These are phyloP conservation scores for Drosophila takahashii DNA, from an alignment of 1,140 invertebrate species.

Conservation along the genomic window DNA sequence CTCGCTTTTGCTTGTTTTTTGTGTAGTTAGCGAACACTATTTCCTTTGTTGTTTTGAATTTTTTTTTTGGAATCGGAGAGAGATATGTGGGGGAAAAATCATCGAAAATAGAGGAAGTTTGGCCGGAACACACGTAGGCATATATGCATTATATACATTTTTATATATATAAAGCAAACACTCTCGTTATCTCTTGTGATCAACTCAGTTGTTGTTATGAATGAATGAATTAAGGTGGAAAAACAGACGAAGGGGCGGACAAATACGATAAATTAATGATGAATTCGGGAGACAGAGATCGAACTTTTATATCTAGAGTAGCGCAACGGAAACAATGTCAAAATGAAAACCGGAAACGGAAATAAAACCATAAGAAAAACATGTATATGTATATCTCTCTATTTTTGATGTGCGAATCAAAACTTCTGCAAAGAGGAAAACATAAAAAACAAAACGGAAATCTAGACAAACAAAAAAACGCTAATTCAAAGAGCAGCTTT, in stretches of 20 bases:
- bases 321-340: constrained; percentile 39
- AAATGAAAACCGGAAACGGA: constrained; percentile 30
- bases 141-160: constrained; percentile 4
- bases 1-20: constrained; percentile 10
- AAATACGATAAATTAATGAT: constrained; percentile 22
- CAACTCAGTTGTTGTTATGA: constrained; percentile 81
- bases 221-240: constrained; percentile 12
- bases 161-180: constrained; percentile 54
- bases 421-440: constrained; percentile 22
- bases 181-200: constrained; percentile 81
- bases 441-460: background rate
- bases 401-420: constrained; percentile 59
- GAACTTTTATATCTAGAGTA: constrained; percentile 35
- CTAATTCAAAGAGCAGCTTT: constrained; percentile 30
- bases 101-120: constrained; percentile 33
- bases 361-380: constrained; percentile 29
- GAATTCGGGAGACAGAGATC: constrained; percentile 12
- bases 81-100: background rate
- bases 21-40: constrained; percentile 72
- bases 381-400: constrained; percentile 47
- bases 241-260: constrained; percentile 27
- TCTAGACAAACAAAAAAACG: constrained; percentile 1
- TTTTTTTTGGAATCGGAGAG: constrained; percentile 20
- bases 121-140: constrained; percentile 27
- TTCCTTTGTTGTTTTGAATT: constrained; percentile 60